phyloP scores from a whole-genome alignment of 2,797 vertebrate species.

The Poecile montanus region DNA sequence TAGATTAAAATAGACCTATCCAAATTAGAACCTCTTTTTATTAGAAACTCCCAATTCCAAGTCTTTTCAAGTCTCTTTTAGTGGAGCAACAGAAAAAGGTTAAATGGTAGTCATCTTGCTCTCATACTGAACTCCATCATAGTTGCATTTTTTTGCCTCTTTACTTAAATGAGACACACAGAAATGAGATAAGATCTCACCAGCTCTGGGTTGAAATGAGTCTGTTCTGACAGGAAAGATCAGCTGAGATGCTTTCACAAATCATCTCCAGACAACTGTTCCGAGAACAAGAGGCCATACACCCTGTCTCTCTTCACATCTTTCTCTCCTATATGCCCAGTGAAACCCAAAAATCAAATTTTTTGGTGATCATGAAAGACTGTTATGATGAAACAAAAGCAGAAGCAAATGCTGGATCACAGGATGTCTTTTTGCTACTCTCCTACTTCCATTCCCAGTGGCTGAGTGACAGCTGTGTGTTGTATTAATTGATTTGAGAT shows the following conservation, averaged over 20 bases:
- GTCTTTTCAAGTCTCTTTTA: background rate
- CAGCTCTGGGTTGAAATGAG: background rate
- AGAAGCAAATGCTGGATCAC: background rate
- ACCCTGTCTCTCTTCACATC: background rate
- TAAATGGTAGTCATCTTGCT: background rate
- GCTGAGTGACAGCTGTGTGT: background rate
- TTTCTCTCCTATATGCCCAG: background rate
- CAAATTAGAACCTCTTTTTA: background rate
- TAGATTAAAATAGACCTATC: background rate
- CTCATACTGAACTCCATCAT: background rate
- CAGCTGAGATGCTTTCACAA: background rate
- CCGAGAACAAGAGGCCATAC: background rate
- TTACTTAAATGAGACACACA: background rate
- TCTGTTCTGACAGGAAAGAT: background rate
- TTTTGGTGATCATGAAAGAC: background rate
- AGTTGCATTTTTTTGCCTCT: background rate
- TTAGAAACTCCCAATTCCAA: background rate
- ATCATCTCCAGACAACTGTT: background rate
- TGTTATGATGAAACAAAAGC: background rate
- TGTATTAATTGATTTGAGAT: background rate
- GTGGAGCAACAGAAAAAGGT: background rate
- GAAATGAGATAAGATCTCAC: background rate
- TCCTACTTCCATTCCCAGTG: background rate
- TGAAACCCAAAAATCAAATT: background rate
- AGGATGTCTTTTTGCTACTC: background rate